phyloP scores from a whole-genome alignment of 2,797 vertebrate species.

The Crypturellus tataupa region DNA sequence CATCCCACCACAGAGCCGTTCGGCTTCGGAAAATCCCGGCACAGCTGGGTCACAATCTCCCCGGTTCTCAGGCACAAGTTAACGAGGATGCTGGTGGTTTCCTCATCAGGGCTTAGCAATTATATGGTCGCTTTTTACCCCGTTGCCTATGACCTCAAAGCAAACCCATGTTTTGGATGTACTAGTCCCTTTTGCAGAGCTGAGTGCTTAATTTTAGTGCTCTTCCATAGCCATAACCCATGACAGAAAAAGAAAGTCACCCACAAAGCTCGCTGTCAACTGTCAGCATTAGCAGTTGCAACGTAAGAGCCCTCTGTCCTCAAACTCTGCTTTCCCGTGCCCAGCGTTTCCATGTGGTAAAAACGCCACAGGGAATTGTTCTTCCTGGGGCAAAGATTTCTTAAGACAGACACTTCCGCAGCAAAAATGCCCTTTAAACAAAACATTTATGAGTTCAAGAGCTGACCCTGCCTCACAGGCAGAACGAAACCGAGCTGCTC shows the following conservation, averaged over 20 bases:
- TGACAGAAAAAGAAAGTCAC: slow-evolving; percentile 37
- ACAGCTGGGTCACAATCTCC: not conserved
- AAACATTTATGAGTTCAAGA: slow-evolving; percentile 51
- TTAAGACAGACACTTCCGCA: not conserved
- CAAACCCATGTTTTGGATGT: not conserved
- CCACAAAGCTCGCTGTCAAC: not conserved
- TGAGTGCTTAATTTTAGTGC: slow-evolving; percentile 23
- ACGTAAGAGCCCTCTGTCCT: not conserved
- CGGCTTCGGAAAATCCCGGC: not conserved
- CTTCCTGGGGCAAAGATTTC: not conserved
- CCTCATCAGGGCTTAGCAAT: not conserved
- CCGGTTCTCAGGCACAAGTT: not conserved
- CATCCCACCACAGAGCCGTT: not conserved
- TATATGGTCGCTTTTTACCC: not conserved
- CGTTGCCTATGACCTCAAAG: not conserved
- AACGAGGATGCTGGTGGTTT: not conserved
- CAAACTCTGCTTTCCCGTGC: accelerated
- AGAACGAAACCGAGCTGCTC: slow-evolving; percentile 32
- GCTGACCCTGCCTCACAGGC: not conserved
- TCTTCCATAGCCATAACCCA: not conserved
- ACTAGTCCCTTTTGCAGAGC: not conserved
- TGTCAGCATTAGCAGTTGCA: not conserved
- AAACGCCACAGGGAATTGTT: slow-evolving; percentile 18
- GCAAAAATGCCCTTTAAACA: not conserved
- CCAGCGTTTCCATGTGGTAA: not conserved